Base-by-base conservation (phyloP, 2,888 invertebrate species). In the Epirrita christyi region DNA sequence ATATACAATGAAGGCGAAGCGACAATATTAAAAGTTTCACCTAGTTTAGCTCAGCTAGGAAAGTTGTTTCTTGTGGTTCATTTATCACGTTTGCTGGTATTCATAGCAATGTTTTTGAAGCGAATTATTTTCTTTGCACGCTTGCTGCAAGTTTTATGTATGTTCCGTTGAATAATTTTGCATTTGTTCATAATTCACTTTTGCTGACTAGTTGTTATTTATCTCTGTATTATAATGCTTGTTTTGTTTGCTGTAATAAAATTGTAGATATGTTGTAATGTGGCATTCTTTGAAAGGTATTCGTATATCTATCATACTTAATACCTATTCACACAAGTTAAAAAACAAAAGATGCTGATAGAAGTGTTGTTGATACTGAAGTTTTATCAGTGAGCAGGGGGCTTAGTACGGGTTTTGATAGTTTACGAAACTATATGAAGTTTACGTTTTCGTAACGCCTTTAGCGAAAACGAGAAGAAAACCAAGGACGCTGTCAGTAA, bases 51-150 rank as follows among this genome's bases (percentile, higher is more conserved):
- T 73, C 76, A 78, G 77, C 80, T 78, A 76, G 75, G 69, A 74
- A 83, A 83, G 78, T 84, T 83, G 76, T 78, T 74, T 70, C 76
- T 74, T 69, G 68, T 67, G 70, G 68, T 75, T 75, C 81, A 85
- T 88, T 88, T 83, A 85, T 87, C 86, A 86, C 76, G 71, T 83
- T 82, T 81, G 77, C 82, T 73, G 76, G 73, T 85, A 86, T 86
- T 86, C 80, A 81, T 75, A 81, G 81, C 82, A 79, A 78, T 85
- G 85, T 81, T 83, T 82, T 78, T 85, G 84, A 85, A 85, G 78
- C 76, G 82, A 79, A 84, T 86, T 83, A 85, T 80, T 84, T 84
- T 85, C 79, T 78, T 82, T 83, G 80, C 79, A 74, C 73, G 73
- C 73, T 75, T 64, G 65, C 59, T 64, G 67, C 68, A 77, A 71